Evolutionary conservation across 2,797 vertebrate genomes (phyloP).

Genomic region (Eremophila alpestris): DNA sequence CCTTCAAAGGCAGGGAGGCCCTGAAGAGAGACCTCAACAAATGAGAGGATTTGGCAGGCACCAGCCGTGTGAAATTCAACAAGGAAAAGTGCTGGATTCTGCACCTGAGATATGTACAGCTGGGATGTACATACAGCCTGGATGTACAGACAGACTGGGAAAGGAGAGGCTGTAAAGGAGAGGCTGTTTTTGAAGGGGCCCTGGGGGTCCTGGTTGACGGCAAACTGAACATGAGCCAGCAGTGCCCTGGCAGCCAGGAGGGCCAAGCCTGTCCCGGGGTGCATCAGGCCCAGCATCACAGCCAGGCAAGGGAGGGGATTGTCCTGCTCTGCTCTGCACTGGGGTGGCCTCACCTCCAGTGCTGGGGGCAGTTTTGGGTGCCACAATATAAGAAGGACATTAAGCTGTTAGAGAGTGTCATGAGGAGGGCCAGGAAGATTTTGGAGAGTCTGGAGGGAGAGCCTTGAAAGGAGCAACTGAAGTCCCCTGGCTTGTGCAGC

Average conservation of each 20-base stretch:
- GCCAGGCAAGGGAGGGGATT: background rate
- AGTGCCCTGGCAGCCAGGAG: background rate
- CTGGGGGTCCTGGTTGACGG: rapidly evolving
- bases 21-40: background rate
- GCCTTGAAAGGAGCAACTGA: rapidly evolving
- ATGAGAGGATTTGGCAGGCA: background rate
- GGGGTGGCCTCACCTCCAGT: rapidly evolving
- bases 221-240: rapidly evolving
- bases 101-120: background rate
- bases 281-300: background rate
- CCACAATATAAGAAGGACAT: background rate
- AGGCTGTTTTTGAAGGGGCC: rapidly evolving
- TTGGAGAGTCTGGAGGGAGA: background rate
- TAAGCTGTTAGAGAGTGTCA: background rate
- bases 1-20: background rate
- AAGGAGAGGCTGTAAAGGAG: background rate
- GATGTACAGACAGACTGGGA: too few species aligned
- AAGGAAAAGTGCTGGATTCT: background rate
- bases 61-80: rapidly evolving
- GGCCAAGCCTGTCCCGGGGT: rapidly evolving
- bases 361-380: background rate
- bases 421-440: background rate
- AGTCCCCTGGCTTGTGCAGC: too few species aligned
- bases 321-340: background rate
- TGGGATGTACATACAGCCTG: too few species aligned